Conservation (phyloP, 2,113 vertebrate genomes). For the Jaculus jaculus region DNA sequence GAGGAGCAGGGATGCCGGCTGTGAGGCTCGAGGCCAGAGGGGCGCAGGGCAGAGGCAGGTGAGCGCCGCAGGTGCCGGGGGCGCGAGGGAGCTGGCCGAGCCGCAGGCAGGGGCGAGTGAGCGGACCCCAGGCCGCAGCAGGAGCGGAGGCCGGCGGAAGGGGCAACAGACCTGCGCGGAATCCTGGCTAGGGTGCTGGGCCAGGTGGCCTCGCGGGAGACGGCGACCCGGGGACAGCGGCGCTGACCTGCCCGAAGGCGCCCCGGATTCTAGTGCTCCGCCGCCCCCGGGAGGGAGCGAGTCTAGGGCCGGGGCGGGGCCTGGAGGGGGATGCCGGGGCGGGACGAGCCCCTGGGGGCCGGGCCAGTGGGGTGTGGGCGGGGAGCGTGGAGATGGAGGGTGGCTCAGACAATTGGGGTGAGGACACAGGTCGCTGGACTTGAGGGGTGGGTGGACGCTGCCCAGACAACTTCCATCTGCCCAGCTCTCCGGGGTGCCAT, state of each 20-base stretch:
- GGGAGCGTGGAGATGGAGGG: no score
- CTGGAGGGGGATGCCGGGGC: background rate
- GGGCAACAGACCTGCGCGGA: background rate
- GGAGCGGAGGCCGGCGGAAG: no score
- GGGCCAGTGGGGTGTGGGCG: background rate
- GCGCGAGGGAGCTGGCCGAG: background rate
- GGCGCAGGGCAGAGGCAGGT: background rate
- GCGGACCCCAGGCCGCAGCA: no score
- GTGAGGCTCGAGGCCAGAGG: background rate
- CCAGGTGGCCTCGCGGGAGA: background rate
- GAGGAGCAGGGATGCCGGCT: background rate
- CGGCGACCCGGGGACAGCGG: no score
- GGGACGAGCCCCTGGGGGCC: background rate
- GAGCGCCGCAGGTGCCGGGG: background rate
- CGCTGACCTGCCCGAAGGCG: background rate
- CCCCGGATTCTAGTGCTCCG: background rate
- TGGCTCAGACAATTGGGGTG: no score
- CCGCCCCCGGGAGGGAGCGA: background rate
- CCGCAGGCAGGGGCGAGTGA: background rate
- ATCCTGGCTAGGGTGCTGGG: background rate
- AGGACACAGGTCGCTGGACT: background rate
- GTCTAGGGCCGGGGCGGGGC: no score
- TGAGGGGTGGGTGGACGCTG: background rate
- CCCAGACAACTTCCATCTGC: background rate
- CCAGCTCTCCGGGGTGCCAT: no score